Evolutionary conservation across 2,888 invertebrate species (phyloP).

Genomic region (Lordiphosa andalusiaca): DNA sequence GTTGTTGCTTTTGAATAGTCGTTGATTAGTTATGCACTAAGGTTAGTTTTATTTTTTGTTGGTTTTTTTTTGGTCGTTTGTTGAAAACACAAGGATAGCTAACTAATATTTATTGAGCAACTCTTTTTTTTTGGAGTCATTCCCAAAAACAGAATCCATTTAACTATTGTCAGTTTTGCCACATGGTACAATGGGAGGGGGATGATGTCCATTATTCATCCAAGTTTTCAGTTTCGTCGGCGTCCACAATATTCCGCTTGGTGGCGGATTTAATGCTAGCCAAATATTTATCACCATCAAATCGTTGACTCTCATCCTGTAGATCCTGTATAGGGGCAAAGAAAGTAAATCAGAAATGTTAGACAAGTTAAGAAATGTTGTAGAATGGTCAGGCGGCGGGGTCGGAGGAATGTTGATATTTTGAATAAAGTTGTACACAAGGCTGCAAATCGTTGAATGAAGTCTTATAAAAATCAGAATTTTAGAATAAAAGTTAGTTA

Average conservation of each 20-base stretch:
- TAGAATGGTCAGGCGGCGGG: no score
- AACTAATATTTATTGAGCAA: constrained; percentile 17
- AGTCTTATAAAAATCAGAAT: no score
- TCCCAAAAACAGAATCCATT: constrained; percentile 2
- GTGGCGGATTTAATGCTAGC: constrained; percentile 76
- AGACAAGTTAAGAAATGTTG: no score
- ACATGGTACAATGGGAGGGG: neutral
- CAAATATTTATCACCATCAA: constrained; percentile 80
- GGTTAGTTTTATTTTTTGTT: constrained; percentile 46
- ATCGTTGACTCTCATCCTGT: constrained; percentile 79
- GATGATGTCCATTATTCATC: constrained; percentile 59
- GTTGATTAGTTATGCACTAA: constrained; percentile 12
- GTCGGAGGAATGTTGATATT: no score
- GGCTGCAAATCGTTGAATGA: no score
- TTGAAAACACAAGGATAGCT: constrained; percentile 41
- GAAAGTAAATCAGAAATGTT: no score
- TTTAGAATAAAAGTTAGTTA: no score
- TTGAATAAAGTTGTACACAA: no score
- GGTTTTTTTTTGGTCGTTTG: constrained; percentile 42
- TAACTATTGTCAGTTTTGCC: constrained; percentile 27
- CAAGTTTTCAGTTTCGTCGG: constrained; percentile 74
- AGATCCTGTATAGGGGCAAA: constrained; percentile 65
- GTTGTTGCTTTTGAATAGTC: no score
- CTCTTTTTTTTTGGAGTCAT: constrained; percentile 6
- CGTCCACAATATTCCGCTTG: constrained; percentile 78